These are phyloP conservation scores for Pachyseris speciosa DNA, from an alignment of 64 coral and sea anemone genomes.

Conservation along the genomic window DNA sequence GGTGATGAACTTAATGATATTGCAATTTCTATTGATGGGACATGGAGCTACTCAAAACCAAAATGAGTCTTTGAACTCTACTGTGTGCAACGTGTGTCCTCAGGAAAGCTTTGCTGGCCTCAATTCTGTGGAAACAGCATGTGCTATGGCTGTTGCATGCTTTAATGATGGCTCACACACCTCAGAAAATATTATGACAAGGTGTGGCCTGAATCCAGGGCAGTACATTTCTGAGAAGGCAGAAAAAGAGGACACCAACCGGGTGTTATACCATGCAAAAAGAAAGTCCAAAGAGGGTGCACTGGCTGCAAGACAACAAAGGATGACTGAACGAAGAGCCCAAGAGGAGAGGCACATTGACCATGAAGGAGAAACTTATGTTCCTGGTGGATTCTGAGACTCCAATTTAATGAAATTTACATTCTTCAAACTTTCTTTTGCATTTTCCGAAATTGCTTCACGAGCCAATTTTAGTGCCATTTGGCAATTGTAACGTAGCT, in stretches of 20 bases:
- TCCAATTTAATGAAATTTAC: background rate
- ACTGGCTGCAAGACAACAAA: conserved; percentile 2
- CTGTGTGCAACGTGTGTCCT: background rate
- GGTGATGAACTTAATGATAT: no score
- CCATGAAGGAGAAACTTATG: no score
- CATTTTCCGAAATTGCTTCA: no score
- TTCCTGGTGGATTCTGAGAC: background rate
- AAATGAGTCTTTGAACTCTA: conserved; percentile 43
- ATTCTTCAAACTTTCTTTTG: background rate
- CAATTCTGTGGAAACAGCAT: conserved; percentile 23
- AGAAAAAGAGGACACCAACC: background rate
- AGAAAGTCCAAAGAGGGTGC: conserved; percentile 1
- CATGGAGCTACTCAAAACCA: conserved; percentile 17
- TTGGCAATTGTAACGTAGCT: no score
- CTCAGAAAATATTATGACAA: background rate
- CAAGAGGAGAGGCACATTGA: background rate
- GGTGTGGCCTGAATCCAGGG: background rate
- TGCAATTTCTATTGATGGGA: conserved; percentile 23
- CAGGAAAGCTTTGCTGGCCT: conserved; percentile 10
- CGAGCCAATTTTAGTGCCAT: no score
- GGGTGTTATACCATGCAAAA: background rate
- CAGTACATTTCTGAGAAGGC: background rate
- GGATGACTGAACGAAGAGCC: background rate
- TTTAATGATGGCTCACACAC: conserved; percentile 12
- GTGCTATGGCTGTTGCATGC: background rate